Base-by-base conservation (phyloP, 2,888 invertebrate genomes). In the Xylophagus ater region DNA sequence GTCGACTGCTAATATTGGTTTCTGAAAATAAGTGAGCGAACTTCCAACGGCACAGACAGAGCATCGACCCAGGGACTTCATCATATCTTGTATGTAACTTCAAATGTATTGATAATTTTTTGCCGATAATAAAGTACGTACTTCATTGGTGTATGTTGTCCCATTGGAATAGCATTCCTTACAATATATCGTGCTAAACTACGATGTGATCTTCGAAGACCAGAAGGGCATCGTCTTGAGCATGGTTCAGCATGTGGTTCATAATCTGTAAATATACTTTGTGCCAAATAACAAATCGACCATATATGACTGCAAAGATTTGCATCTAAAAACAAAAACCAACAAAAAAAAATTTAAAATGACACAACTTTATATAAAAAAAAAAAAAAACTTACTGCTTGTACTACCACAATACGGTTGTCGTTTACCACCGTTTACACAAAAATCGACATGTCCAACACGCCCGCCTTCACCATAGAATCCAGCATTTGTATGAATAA, bases 251-350 rank as follows among this genome's bases (percentile, higher is more conserved):
- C 84, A 37, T 55, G 60, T 41, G 62, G 64, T 5, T 70, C 57
- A 3, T 74, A 62, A 18, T 62, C 52, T 0, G 69, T 66, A 60
- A 78, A 75, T 52, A 85, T 60, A 51, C 80, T 81, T 62, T 83
- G 81, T 1, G 84, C 82, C 69, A 83, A 76, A 62, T 78, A 84
- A 60, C 84, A 85, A 47, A 84, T 74, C 4, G 78, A 73, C 78
- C 83, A 81, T 50, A 82, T 78, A 62, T 85, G 84, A 56, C 83
- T 83, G 65, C 84, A 85, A 1, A 85, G 65, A 35, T 81, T 78
- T 47, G 73, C 74, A 55, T 81, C 78, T 78, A 57, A 10, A 56
- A 56, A 48, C 24, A 26, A 4, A 37, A 43, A 21, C 12, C n/a
- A 13, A 24, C 4, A 19, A 23, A 28, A 17, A 25, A 17, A 21